Base-by-base conservation (phyloP, 1,140 invertebrate species). In the Drosophila pachea region DNA sequence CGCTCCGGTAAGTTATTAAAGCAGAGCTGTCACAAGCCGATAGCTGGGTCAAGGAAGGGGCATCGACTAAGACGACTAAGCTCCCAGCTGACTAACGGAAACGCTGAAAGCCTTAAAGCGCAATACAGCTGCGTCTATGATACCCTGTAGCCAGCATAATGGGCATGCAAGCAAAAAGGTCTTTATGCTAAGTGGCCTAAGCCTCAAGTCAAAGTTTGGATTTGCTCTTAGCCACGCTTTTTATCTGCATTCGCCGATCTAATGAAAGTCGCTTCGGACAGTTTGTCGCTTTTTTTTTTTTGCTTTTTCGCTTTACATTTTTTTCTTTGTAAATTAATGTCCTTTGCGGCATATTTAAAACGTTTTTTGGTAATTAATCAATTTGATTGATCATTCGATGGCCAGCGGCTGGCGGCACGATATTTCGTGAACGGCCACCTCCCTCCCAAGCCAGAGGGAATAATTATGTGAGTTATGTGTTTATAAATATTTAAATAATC, bases 321-420 rank as follows among this genome's bases (percentile, higher is more conserved):
- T 45, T 45, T 70, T 35, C 33, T 31, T 32, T 55, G 74, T 58
- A 82, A 82, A 83, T 82, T 77, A 81, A 81, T 81, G 77, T 74
- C 49, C 42, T 56, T 32, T 66, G 56, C 43, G 69, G 69, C 69
- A 75, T 75, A 82, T 81, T 77, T 82, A 82, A 81, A 81, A 83
- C 66, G 66, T 48, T 74, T 73, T 73, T 66, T 53, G 73, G 76
- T 86, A 84, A 84, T 84, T 84, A 84, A 86, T 84, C 79, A 84
- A 79, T 79, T 86, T 84, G 79, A 84, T 84, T 86, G 79, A 84
- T 84, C 76, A 79, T 86, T 73, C 53, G 40, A 31, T 68, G 72
- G 60, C 64, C 62, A 68, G 66, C 52, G 68, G 55, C 78, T 75
- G 75, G 50, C 59, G 50, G 54, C 43, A 60, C 55, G 73, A 62